phyloP scores from a whole-genome alignment of 2,797 vertebrate species.

The Philypnodon macrostomus region DNA sequence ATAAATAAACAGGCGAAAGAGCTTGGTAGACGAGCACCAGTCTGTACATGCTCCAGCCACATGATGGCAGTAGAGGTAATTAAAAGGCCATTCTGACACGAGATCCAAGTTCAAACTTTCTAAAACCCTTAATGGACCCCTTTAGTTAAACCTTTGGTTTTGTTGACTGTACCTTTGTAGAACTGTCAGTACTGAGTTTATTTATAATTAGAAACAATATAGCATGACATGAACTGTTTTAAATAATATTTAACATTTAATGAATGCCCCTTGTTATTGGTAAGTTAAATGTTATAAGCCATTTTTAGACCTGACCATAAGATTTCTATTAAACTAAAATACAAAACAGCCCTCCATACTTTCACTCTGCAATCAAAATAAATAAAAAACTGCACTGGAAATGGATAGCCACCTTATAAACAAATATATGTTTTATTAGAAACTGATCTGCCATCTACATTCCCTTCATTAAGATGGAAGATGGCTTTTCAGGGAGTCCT shows the following conservation, averaged over 20 bases:
- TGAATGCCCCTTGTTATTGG: slow-evolving; percentile 26
- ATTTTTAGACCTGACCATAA: slow-evolving; percentile 30
- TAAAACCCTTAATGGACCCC: slow-evolving; percentile 21
- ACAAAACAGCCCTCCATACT: slow-evolving; percentile 59
- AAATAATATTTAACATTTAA: not conserved
- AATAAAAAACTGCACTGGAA: slow-evolving; percentile 60
- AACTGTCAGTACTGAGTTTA: not conserved
- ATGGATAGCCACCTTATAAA: slow-evolving; percentile 35
- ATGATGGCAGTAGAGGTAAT: slow-evolving; percentile 57
- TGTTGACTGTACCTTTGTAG: slow-evolving; percentile 13
- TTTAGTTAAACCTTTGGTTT: slow-evolving; percentile 51
- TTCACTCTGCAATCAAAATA: slow-evolving; percentile 68
- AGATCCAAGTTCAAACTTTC: slow-evolving; percentile 5
- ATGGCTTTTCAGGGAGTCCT: slow-evolving; percentile 25
- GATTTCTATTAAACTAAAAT: slow-evolving; percentile 20
- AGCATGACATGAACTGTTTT: not conserved
- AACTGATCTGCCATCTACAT: slow-evolving; percentile 29
- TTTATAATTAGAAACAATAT: not conserved
- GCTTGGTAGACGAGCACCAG: not conserved
- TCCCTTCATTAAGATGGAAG: slow-evolving; percentile 47
- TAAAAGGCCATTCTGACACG: slow-evolving; percentile 9
- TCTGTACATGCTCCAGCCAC: slow-evolving; percentile 34
- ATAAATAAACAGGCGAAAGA: slow-evolving; percentile 1
- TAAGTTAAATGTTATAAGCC: slow-evolving; percentile 32
- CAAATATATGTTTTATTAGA: slow-evolving; percentile 12